A percentile compares a stretch with the other conserved stretches of the same genome.
Evolutionary conservation across 2,113 vertebrate species (phyloP).

Genomic region (Enhydra lutris): DNA sequence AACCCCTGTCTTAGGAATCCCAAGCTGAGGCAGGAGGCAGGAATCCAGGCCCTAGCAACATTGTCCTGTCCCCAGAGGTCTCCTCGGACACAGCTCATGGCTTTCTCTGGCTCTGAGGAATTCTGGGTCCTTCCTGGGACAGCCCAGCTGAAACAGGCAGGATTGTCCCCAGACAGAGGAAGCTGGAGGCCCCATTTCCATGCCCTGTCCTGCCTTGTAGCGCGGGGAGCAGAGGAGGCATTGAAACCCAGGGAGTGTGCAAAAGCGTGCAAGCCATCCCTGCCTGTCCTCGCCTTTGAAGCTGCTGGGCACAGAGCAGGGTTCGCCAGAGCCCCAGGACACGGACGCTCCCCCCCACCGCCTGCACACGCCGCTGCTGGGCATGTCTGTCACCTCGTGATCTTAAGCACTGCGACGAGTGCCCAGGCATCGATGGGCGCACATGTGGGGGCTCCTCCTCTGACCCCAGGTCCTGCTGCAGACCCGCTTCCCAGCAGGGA

Average conservation of each 20-base stretch:
- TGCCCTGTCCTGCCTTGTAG: fast-evolving
- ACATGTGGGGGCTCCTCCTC: neutral
- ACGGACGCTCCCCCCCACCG: fast-evolving
- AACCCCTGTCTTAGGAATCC: neutral
- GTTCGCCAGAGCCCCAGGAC: fast-evolving
- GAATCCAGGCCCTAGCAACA: neutral
- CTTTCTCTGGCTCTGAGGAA: neutral
- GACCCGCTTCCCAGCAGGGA: no score
- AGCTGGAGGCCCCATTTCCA: fast-evolving
- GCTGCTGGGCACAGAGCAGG: neutral
- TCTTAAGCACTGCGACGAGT: neutral
- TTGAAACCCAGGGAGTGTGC: fast-evolving
- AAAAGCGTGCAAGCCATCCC: fast-evolving
- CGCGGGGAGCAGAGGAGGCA: fast-evolving
- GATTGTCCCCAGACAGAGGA: neutral
- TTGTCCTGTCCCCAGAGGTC: neutral
- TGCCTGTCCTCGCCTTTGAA: fast-evolving
- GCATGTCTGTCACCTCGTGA: neutral
- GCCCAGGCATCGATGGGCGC: neutral
- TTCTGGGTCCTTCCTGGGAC: neutral
- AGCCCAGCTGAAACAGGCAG: neutral
- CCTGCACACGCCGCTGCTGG: fast-evolving
- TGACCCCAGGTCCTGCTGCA: neutral
- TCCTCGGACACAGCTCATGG: neutral
- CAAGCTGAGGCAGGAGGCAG: neutral